Evolutionary conservation across 2,888 invertebrate species (phyloP).

Genomic region (Globia sparganii): DNA sequence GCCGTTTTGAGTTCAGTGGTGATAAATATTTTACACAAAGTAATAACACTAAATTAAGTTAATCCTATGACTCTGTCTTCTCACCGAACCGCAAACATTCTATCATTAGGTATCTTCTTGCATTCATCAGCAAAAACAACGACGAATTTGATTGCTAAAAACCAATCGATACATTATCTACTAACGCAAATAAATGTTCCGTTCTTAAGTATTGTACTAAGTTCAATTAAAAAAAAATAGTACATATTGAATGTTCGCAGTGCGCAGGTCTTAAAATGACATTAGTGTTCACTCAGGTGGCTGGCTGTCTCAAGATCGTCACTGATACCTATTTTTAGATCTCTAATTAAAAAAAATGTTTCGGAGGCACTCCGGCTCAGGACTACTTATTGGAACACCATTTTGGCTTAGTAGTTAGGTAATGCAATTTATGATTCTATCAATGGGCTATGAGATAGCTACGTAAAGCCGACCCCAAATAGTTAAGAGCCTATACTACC

Average conservation of each 20-base stretch:
- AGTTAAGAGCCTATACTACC: too few species aligned
- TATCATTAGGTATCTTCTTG: neutral
- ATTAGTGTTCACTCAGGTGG: slow-evolving; percentile 37
- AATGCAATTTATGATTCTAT: neutral
- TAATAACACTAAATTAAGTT: neutral
- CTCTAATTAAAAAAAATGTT: slow-evolving; percentile 31
- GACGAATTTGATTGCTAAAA: neutral
- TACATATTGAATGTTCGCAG: slow-evolving; percentile 65
- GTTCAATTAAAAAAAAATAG: slow-evolving; percentile 4
- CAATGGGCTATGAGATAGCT: neutral
- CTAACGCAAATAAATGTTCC: neutral
- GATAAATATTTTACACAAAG: neutral
- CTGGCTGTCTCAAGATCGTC: slow-evolving; percentile 14
- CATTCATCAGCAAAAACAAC: neutral
- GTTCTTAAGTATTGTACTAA: neutral
- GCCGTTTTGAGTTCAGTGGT: too few species aligned
- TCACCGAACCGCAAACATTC: neutral
- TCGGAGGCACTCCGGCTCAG: neutral
- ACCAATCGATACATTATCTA: slow-evolving; percentile 1
- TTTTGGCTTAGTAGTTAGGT: neutral
- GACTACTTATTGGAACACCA: neutral
- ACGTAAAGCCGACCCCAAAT: neutral
- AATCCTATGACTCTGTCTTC: neutral
- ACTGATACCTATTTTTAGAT: slow-evolving; percentile 49
- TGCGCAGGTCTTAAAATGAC: slow-evolving; percentile 69